A percentile compares a stretch with the other conserved stretches of the same genome.
These are phyloP conservation scores for Leptopilina clavipes DNA, from an alignment of 1,140 invertebrate species.

Conservation along the genomic window DNA sequence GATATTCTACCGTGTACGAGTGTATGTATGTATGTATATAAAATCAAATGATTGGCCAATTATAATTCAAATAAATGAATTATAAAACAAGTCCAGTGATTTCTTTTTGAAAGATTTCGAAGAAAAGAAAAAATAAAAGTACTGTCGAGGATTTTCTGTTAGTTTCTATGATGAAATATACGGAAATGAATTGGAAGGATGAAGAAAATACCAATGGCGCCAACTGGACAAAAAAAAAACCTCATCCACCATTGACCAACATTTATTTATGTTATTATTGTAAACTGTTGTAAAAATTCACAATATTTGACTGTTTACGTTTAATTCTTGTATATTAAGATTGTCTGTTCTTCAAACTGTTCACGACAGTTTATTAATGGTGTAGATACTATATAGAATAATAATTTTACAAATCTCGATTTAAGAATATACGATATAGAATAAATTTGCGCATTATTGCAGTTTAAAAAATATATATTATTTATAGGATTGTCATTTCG, in stretches of 20 bases:
- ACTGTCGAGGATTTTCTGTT: conserved; percentile 17
- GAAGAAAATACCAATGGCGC: neutral
- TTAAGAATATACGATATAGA: neutral
- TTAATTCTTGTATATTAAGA: conserved; percentile 23
- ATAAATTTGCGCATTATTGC: neutral
- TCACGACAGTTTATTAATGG: conserved; percentile 2
- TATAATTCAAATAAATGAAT: conserved; percentile 23
- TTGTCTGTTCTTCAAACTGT: conserved; percentile 16
- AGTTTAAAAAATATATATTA: conserved; percentile 3
- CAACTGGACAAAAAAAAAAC: neutral
- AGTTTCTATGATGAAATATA: neutral
- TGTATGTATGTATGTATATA: conserved; percentile 34
- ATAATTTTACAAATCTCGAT: conserved; percentile 13
- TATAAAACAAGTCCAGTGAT: conserved; percentile 10
- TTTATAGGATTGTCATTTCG: conserved; percentile 10
- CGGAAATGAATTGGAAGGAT: neutral
- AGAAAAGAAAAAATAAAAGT: neutral
- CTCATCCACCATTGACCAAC: conserved; percentile 23
- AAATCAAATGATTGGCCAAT: conserved; percentile 37
- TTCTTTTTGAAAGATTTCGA: conserved; percentile 4
- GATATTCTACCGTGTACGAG: neutral
- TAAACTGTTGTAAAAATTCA: conserved; percentile 22
- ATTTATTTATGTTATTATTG: conserved; percentile 23
- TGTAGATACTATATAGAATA: conserved; percentile 3
- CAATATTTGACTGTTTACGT: conserved; percentile 34